Conservation (phyloP, 2,797 vertebrate genomes). For the Esox masquinongy region DNA sequence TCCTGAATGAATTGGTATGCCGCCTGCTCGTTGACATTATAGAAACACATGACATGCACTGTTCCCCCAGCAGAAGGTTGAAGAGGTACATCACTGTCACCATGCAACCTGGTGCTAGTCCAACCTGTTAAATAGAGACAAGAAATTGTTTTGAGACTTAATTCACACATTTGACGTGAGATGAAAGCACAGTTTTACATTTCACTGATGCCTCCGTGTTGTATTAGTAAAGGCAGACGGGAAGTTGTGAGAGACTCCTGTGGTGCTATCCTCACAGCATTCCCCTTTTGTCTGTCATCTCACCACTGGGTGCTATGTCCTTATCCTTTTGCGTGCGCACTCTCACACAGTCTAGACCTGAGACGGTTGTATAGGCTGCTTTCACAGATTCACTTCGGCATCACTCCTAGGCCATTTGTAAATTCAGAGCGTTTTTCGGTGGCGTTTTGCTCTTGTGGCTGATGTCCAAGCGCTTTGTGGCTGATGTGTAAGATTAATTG, state of each 20-base stretch:
- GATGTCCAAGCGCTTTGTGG: no score
- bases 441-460: no score
- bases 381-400: no score
- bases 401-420: no score
- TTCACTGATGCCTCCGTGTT: not conserved
- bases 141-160: constrained; percentile 5
- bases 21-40: constrained; percentile 24
- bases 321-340: not conserved
- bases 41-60: constrained; percentile 17
- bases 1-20: constrained; percentile 27
- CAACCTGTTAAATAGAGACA: constrained; percentile 3
- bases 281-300: not conserved
- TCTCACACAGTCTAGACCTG: constrained; percentile 9
- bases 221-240: not conserved
- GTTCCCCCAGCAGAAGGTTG: not conserved
- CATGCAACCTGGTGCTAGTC: not conserved
- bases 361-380: no score
- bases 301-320: not conserved
- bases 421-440: no score
- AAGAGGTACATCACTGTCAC: not conserved
- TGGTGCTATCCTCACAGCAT: not conserved
- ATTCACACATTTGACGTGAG: not conserved
- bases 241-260: not conserved
- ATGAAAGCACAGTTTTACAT: not conserved
- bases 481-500: no score